Conservation (phyloP, 2,797 vertebrate genomes). For the Hemitrygon akajei region DNA sequence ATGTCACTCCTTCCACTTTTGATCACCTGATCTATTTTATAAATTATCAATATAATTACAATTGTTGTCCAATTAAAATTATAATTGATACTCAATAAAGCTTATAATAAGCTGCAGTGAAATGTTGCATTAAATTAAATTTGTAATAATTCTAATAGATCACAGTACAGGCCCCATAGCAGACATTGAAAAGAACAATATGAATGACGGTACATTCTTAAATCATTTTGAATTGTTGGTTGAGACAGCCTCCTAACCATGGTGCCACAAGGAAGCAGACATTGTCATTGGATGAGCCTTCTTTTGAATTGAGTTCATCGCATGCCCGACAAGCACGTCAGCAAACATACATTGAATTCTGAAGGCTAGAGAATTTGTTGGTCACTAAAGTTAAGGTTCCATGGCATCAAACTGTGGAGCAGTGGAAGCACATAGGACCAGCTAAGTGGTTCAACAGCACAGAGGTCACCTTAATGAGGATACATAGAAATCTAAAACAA, state of each 20-base stretch:
- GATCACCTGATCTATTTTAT: neutral
- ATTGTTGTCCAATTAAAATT: too few relatives aligned
- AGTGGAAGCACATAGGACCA: neutral
- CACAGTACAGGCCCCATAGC: neutral
- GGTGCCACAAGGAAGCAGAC: neutral
- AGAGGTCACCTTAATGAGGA: neutral
- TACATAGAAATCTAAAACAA: neutral
- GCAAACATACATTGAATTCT: neutral
- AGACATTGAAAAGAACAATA: neutral
- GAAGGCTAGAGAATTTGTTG: neutral
- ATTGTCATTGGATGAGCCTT: too few relatives aligned
- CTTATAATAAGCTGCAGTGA: neutral
- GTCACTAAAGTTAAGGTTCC: neutral
- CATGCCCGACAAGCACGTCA: neutral
- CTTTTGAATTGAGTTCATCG: neutral
- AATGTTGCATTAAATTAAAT: neutral
- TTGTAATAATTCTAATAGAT: neutral
- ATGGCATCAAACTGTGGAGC: neutral
- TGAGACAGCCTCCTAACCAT: neutral
- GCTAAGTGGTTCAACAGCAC: neutral
- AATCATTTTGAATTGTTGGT: neutral
- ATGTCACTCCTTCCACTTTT: neutral
- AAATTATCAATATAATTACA: neutral
- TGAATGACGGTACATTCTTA: neutral
- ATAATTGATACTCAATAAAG: conserved; percentile 27